phyloP scores from a whole-genome alignment of 2,797 vertebrate species.

The Poeciliopsis presidionis region DNA sequence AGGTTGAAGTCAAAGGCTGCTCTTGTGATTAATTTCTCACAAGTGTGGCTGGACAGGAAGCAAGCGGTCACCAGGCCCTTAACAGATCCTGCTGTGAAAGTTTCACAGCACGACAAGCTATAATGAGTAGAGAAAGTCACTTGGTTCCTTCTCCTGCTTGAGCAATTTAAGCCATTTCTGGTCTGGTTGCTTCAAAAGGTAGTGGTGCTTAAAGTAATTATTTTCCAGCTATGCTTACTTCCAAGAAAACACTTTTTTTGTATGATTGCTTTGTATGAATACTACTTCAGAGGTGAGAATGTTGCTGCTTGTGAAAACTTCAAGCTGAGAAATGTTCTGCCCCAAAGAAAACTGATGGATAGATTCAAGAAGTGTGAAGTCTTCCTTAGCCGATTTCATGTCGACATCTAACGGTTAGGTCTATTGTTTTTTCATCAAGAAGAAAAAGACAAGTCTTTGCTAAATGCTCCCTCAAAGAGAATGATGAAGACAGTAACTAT shows the following conservation, averaged over 20 bases:
- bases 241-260: neutral
- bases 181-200: neutral
- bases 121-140: conserved; percentile 39
- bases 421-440: conserved; percentile 21
- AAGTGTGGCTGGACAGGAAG: conserved; percentile 37
- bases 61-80: conserved; percentile 41
- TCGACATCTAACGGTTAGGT: conserved; percentile 14
- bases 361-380: neutral
- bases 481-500: conserved; percentile 68
- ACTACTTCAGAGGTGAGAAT: neutral
- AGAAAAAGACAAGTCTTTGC: conserved; percentile 29
- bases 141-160: conserved; percentile 8
- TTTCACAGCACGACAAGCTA: conserved; percentile 38
- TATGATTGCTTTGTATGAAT: neutral
- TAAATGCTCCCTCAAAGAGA: conserved; percentile 50
- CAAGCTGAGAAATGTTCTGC: neutral
- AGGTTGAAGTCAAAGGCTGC: conserved; percentile 45
- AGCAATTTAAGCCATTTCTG: conserved; percentile 44
- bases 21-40: conserved; percentile 49
- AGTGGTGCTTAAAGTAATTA: neutral
- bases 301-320: neutral
- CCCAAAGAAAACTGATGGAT: neutral
- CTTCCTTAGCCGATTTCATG: conserved; percentile 1
- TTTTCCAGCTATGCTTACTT: neutral
- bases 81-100: conserved; percentile 46